These are phyloP conservation scores for Melanotaenia boesemani DNA, from an alignment of 2,797 vertebrate species.

Conservation along the genomic window DNA sequence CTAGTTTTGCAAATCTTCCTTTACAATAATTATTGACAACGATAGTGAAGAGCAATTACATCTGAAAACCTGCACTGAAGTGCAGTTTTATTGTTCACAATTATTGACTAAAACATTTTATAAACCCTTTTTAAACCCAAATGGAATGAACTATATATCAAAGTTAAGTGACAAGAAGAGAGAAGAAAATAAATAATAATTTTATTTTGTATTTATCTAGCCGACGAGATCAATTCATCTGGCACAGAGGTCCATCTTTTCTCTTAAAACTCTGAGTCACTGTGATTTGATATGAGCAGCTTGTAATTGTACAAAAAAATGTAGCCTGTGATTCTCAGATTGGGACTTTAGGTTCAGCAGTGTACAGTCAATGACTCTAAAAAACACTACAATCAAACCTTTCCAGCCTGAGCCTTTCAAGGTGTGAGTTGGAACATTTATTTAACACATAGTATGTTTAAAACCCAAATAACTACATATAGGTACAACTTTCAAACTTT, in stretches of 20 bases:
- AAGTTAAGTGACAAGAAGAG: background rate
- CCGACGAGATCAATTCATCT: background rate
- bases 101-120: background rate
- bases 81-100: background rate
- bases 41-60: background rate
- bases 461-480: background rate
- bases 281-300: background rate
- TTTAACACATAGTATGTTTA: background rate
- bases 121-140: background rate
- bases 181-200: background rate
- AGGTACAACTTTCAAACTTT: background rate
- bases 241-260: background rate
- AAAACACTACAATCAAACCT: background rate
- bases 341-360: no score
- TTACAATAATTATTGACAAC: background rate
- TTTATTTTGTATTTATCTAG: background rate
- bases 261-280: background rate
- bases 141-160: background rate
- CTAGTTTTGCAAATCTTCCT: background rate
- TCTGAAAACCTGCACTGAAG: background rate
- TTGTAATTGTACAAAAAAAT: background rate
- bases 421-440: background rate
- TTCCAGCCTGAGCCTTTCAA: background rate
- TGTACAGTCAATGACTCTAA: no score
- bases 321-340: no score